Evolutionary conservation across 1,140 invertebrate genomes (phyloP).

Genomic region (Artemia franciscana): DNA sequence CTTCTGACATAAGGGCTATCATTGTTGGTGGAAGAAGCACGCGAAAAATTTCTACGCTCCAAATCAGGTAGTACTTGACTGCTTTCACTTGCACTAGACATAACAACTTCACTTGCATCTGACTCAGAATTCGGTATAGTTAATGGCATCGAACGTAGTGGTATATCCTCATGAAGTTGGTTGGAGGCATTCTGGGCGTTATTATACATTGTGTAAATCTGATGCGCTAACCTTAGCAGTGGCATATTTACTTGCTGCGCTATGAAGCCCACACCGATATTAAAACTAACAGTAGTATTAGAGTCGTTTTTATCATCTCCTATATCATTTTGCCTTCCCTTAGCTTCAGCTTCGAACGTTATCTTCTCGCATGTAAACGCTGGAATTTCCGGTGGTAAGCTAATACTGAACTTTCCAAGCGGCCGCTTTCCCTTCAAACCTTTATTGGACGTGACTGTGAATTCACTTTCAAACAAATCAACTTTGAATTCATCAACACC

Average conservation of each 20-base stretch:
- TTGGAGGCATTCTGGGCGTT: conserved; percentile 84
- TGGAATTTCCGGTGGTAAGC: conserved; percentile 49
- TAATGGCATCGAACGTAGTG: background rate
- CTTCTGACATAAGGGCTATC: background rate
- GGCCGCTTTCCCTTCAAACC: conserved; percentile 18
- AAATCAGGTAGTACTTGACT: background rate
- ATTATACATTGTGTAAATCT: conserved; percentile 92
- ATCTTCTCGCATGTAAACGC: conserved; percentile 80
- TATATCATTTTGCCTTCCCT: conserved; percentile 60
- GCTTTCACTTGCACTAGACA: background rate
- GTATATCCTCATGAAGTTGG: conserved; percentile 43
- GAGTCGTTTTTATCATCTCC: conserved; percentile 66
- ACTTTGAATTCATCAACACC: conserved; percentile 7
- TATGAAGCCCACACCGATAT: conserved; percentile 58
- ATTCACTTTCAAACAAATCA: conserved; percentile 9
- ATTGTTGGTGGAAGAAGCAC: background rate
- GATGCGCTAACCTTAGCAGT: conserved; percentile 66
- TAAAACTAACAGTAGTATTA: conserved; percentile 67
- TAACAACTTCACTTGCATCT: background rate
- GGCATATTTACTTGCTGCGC: conserved; percentile 89
- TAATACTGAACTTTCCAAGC: conserved; percentile 24
- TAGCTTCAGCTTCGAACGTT: conserved; percentile 60
- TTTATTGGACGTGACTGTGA: background rate
- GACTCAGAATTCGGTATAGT: background rate
- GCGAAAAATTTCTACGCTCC: background rate